Evolutionary conservation across 2,797 vertebrate species (phyloP).

Genomic region (Poeciliopsis turneri): DNA sequence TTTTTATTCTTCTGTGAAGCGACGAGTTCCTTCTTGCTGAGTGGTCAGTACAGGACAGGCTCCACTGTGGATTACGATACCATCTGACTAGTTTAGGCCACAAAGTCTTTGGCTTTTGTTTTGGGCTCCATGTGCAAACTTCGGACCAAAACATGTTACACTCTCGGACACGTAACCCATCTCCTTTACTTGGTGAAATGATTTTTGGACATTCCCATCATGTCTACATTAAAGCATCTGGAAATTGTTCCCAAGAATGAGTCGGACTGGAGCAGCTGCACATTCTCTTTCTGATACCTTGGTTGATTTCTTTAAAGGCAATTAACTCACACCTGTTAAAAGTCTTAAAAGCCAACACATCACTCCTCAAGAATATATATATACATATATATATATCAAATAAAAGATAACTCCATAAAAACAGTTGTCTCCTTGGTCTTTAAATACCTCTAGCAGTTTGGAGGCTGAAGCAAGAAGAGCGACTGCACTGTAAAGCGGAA

Average conservation of each 20-base stretch:
- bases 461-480: conserved; percentile 55
- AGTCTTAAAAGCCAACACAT: too few relatives aligned
- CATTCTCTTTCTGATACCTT: background rate
- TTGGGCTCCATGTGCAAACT: background rate
- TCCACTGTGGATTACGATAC: background rate
- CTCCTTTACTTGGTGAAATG: background rate
- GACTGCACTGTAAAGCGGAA: conserved; percentile 55
- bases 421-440: conserved; percentile 14
- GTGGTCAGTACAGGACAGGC: too few relatives aligned
- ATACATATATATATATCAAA: background rate
- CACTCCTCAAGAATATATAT: background rate
- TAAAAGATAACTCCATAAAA: background rate
- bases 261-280: background rate
- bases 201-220: background rate
- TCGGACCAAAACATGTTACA: background rate
- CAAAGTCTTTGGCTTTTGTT: background rate
- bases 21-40: background rate
- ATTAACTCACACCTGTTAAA: background rate
- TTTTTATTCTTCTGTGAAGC: background rate
- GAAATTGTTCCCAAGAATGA: background rate
- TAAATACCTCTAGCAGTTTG: conserved; percentile 18
- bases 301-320: background rate
- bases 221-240: background rate
- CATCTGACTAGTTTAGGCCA: background rate
- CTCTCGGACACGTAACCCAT: background rate